Evolutionary conservation across 2,888 invertebrate genomes (phyloP).

Genomic region (Tinea pellionella): DNA sequence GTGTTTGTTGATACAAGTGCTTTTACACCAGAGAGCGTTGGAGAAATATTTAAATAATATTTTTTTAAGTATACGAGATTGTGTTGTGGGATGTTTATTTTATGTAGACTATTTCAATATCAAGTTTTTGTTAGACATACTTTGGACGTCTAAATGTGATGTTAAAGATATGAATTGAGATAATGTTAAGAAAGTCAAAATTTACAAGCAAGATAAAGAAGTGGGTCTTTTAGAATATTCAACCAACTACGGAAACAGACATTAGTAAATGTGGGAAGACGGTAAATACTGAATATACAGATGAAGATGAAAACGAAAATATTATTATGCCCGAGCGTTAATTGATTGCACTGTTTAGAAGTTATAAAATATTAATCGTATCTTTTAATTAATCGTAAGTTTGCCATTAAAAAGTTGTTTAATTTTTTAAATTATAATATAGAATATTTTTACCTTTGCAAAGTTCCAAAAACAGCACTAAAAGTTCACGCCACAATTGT

Average conservation of each 20-base stretch:
- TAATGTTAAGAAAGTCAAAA: background rate
- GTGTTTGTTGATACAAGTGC: conserved; percentile 50
- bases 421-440: too few species aligned
- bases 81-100: conserved; percentile 11
- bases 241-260: background rate
- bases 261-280: background rate
- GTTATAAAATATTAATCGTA: background rate
- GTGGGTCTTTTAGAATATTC: background rate
- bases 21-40: conserved; percentile 29
- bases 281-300: background rate
- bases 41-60: conserved; percentile 37
- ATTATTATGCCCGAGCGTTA: background rate
- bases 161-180: conserved; percentile 9
- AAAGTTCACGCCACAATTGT: too few species aligned
- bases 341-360: background rate
- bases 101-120: background rate
- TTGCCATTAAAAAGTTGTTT: too few species aligned
- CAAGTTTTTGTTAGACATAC: conserved; percentile 4
- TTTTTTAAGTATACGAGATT: conserved; percentile 5
- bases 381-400: too few species aligned
- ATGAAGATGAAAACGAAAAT: background rate
- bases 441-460: too few species aligned
- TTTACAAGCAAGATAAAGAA: background rate
- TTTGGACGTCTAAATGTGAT: conserved; percentile 5
- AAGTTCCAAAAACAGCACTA: too few species aligned